Evolutionary conservation across 2,888 invertebrate genomes (phyloP), one percentile per base, ranked within the genome.

Genomic region (Protodeltote pygarga): DNA sequence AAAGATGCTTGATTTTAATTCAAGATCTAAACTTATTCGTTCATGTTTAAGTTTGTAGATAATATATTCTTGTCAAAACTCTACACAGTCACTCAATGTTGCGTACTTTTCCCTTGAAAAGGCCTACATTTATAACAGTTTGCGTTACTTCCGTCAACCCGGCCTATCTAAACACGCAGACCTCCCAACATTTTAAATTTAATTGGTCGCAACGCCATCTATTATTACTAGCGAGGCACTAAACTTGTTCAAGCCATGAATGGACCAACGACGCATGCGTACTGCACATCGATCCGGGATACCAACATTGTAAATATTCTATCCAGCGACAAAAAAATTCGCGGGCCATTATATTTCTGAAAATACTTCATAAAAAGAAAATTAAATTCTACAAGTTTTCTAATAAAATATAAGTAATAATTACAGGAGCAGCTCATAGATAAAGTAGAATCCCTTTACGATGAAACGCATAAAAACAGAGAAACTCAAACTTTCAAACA

Each of bases 191-290:
- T 68, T 62, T 46, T 41, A 54, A 66, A 69, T 73, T 73, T 64
- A 71, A 74, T 72, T 75, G 64, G 64, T 50, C 32, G 68, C 71
- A 76, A 31, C 78, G 82, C 83, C 87, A 85, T 87, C 87, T 87
- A 71, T 77, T 76, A 72, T 75, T 52, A 48, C 62, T 53, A 39
- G 46, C 62, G 51, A 57, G 47, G 49, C 65, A 70, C 64, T 71
- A 75, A 67, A 59, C 65, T 63, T 50, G 53, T 59, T 40, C 44
- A 67, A 59, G 58, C 65, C 69, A 84, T 86, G 87, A 87, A 90
- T 85, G 87, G 65, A 69, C 59, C 65, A 84, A 53, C 79, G n/a
- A 80, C 90, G 90, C 90, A 77, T 85, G 90, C 90, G 89, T 81
- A 81, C 65, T 81, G 66, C 61, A 57, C 79, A 91, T 91, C 81